Conservation (phyloP, 2,113 vertebrate genomes). For the Melanocharis versteri region DNA sequence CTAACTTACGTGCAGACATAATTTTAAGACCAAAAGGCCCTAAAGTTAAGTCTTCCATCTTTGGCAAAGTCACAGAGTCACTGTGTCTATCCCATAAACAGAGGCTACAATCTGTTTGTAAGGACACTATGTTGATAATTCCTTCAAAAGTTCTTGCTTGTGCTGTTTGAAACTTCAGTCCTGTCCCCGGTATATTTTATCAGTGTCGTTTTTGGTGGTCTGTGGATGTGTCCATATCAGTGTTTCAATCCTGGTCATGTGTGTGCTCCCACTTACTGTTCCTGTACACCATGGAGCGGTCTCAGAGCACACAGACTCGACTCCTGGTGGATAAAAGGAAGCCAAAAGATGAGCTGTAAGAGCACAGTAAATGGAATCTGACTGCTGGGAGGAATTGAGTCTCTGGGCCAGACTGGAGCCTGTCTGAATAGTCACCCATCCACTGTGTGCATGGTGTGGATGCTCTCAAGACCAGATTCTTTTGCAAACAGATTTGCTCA, state of each 20-base stretch:
- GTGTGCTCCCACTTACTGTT: not conserved
- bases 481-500: not conserved
- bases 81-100: not conserved
- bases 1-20: not conserved
- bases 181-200: not conserved
- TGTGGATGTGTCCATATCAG: not conserved
- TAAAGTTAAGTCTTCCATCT: not conserved
- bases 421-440: not conserved
- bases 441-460: no score
- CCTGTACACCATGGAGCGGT: not conserved
- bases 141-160: not conserved
- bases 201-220: not conserved
- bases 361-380: not conserved
- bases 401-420: not conserved
- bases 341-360: not conserved
- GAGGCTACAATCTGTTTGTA: not conserved
- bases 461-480: not conserved
- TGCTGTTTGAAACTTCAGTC: not conserved
- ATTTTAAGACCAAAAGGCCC: not conserved
- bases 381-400: not conserved
- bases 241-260: not conserved
- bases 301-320: not conserved
- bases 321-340: not conserved
- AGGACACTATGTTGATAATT: not conserved
- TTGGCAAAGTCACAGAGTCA: not conserved